A percentile compares a stretch with the other conserved stretches of the same genome.
Conservation (phyloP, 2,113 vertebrate genomes). For the Triplophysa siluroides region DNA sequence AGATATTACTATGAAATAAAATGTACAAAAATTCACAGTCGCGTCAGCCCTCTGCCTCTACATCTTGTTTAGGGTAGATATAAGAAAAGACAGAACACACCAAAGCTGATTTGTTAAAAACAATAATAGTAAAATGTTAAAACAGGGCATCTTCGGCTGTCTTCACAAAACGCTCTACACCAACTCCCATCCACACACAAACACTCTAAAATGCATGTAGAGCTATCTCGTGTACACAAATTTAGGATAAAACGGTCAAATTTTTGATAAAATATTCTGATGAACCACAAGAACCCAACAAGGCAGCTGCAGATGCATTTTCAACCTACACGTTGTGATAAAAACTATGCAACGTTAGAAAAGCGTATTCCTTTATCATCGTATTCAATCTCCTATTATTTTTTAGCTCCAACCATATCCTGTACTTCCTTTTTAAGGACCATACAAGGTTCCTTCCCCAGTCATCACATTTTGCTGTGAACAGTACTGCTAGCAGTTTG, state of each 20-base stretch:
- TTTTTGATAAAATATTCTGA: slow-evolving; percentile 26
- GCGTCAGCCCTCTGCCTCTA: slow-evolving; percentile 64
- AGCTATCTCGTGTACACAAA: slow-evolving; percentile 35
- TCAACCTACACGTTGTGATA: neutral
- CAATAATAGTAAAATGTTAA: neutral
- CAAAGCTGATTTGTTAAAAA: slow-evolving; percentile 43
- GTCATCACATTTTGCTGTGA: slow-evolving; percentile 13
- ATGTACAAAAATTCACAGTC: slow-evolving; percentile 76
- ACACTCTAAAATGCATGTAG: slow-evolving; percentile 23
- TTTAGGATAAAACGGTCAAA: neutral
- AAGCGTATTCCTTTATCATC: neutral
- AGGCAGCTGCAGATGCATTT: slow-evolving; percentile 49
- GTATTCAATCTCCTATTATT: neutral
- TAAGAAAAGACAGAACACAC: slow-evolving; percentile 16
- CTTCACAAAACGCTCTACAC: neutral
- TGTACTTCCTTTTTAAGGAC: neutral
- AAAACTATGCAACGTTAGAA: slow-evolving; percentile 27
- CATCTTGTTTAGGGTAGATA: neutral
- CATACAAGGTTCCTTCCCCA: neutral
- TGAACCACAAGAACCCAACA: slow-evolving; percentile 41
- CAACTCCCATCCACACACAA: slow-evolving; percentile 25
- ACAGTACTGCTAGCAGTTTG: slow-evolving; percentile 16
- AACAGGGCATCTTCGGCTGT: slow-evolving; percentile 59
- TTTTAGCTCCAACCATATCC: neutral
- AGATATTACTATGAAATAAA: slow-evolving; percentile 53